phyloP scores from a whole-genome alignment of 2,797 vertebrate species.

The Xiphophorus birchmanni region DNA sequence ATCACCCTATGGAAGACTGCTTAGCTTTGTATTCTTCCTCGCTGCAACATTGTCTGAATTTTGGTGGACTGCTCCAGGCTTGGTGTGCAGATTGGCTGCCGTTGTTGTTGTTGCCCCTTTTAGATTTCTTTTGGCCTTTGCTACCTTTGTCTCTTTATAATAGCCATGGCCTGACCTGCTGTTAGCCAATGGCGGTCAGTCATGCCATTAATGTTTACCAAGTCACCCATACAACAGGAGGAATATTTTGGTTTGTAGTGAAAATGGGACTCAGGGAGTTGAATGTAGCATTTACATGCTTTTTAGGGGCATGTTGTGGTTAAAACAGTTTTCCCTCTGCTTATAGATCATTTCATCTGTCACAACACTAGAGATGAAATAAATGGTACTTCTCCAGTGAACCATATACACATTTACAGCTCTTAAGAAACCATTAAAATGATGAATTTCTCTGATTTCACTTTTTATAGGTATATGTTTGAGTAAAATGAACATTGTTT shows the following conservation, averaged over 20 bases:
- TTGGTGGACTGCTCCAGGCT: not conserved
- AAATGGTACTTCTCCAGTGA: not conserved
- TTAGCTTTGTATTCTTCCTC: not conserved
- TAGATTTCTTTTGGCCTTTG: not conserved
- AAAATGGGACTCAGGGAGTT: not conserved
- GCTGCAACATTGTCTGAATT: not conserved
- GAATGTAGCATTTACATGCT: not conserved
- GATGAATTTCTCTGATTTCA: too few relatives aligned
- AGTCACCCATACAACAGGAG: not conserved
- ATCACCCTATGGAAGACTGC: not conserved
- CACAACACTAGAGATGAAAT: not conserved
- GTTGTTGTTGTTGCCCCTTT: not conserved
- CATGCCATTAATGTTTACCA: not conserved
- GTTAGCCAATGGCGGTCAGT: not conserved
- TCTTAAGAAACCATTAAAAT: too few relatives aligned
- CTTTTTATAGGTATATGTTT: too few relatives aligned
- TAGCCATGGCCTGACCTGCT: not conserved
- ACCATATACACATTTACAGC: too few relatives aligned
- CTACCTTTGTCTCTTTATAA: not conserved
- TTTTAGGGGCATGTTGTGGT: not conserved
- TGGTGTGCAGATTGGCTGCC: not conserved
- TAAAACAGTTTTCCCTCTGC: not conserved
- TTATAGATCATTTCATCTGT: not conserved
- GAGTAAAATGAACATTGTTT: too few relatives aligned
- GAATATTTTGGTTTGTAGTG: not conserved